Conservation (phyloP, 2,113 vertebrate species). For the Protobothrops mucrosquamatus region DNA sequence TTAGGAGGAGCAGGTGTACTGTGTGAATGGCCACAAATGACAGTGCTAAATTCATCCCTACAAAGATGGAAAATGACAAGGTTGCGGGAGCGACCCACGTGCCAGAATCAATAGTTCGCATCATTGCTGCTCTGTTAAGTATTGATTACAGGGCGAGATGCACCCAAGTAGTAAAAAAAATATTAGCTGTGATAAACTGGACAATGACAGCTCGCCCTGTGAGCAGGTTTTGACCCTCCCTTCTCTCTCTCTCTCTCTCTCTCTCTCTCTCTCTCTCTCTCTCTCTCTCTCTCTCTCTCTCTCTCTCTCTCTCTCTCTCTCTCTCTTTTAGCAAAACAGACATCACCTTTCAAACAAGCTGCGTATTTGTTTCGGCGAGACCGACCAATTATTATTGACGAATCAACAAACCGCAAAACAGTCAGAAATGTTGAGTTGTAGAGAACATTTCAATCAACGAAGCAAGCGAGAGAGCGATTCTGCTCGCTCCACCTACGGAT, state of each 20-base stretch:
- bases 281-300: too few relatives aligned
- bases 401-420: slow-evolving; percentile 11
- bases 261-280: too few relatives aligned
- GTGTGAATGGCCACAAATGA: neutral
- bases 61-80: slow-evolving; percentile 13
- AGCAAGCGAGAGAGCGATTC: neutral
- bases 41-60: neutral
- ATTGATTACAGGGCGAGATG: slow-evolving; percentile 10
- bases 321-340: neutral
- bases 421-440: neutral
- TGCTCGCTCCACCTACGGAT: neutral
- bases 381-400: slow-evolving; percentile 10
- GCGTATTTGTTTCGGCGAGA: neutral
- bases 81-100: neutral
- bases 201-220: neutral
- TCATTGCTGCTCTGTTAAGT: slow-evolving; percentile 16
- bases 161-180: slow-evolving; percentile 9
- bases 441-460: neutral
- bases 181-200: slow-evolving; percentile 15
- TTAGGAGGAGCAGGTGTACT: neutral
- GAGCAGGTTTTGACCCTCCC: neutral
- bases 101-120: slow-evolving; percentile 24
- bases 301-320: too few relatives aligned
- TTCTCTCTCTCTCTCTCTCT: too few relatives aligned
- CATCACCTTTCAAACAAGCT: slow-evolving; percentile 5